A percentile compares a stretch with the other conserved stretches of the same genome.
phyloP scores from a whole-genome alignment of 1,140 invertebrate genomes.

The Caerostris darwini region DNA sequence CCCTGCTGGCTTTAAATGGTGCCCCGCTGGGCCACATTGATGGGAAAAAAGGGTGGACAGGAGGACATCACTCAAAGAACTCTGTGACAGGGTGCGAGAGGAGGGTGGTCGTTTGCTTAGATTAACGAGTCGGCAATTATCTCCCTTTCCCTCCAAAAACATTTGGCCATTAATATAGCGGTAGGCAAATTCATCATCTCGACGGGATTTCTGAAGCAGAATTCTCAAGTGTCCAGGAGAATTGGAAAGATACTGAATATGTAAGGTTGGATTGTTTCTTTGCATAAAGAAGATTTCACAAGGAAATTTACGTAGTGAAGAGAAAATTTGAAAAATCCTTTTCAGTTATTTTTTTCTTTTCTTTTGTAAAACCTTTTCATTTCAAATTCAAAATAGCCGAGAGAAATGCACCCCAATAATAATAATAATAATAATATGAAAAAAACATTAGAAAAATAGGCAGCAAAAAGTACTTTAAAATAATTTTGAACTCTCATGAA shows the following conservation, averaged over 20 bases:
- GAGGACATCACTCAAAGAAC: conserved; percentile 50
- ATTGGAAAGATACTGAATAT: not conserved
- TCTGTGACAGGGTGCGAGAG: conserved; percentile 13
- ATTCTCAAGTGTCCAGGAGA: not conserved
- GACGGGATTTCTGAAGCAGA: not conserved
- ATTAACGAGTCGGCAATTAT: conserved; percentile 32
- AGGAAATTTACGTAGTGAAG: too few relatives aligned
- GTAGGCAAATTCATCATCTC: not conserved
- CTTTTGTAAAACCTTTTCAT: too few relatives aligned
- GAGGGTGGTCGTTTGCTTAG: conserved; percentile 21
- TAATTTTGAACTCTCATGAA: too few relatives aligned
- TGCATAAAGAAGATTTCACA: too few relatives aligned
- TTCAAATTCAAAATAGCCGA: too few relatives aligned
- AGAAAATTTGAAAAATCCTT: too few relatives aligned
- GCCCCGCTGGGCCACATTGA: conserved; percentile 61
- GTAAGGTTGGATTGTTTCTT: not conserved
- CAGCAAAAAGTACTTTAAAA: too few relatives aligned
- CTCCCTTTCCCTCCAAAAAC: not conserved
- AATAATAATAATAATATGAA: too few relatives aligned
- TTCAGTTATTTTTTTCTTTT: too few relatives aligned
- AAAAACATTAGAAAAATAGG: too few relatives aligned
- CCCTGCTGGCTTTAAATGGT: conserved; percentile 60
- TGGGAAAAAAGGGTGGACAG: conserved; percentile 67
- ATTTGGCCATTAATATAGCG: not conserved
- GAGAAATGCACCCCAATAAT: too few relatives aligned